Evolutionary conservation across 2,888 invertebrate genomes (phyloP).

Genomic region (Graphium colonna): DNA sequence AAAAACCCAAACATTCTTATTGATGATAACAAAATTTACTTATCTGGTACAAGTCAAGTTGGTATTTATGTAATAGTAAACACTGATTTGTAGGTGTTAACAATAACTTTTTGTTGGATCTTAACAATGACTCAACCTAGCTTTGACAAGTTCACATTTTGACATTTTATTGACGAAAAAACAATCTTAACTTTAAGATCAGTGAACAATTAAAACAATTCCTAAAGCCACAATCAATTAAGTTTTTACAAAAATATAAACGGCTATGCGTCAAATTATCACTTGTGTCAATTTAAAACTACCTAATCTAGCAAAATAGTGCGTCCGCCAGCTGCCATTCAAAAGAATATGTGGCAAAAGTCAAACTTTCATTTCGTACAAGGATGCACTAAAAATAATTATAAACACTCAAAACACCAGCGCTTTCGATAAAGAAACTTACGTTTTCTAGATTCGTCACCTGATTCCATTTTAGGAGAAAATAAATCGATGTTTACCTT

Average conservation of each 20-base stretch:
- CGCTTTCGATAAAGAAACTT: slow-evolving; percentile 41
- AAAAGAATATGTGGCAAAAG: slow-evolving; percentile 81
- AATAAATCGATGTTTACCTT: slow-evolving; percentile 81
- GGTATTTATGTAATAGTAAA: slow-evolving; percentile 38
- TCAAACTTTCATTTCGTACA: slow-evolving; percentile 80
- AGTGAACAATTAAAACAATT: slow-evolving; percentile 39
- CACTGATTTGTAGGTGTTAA: slow-evolving; percentile 39
- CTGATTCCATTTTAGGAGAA: slow-evolving; percentile 64
- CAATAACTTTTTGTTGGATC: slow-evolving; percentile 48
- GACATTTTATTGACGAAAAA: slow-evolving; percentile 71
- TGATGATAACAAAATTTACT: slow-evolving; percentile 26
- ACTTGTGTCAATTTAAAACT: slow-evolving; percentile 34
- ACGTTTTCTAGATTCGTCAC: slow-evolving; percentile 46
- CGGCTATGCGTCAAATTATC: slow-evolving; percentile 7
- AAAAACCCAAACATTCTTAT: slow-evolving; percentile 16
- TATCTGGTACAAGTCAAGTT: slow-evolving; percentile 11
- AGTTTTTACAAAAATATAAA: slow-evolving; percentile 45
- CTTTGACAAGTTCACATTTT: slow-evolving; percentile 76
- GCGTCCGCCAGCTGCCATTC: slow-evolving; percentile 79
- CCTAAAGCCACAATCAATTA: slow-evolving; percentile 29
- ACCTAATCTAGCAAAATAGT: slow-evolving; percentile 69
- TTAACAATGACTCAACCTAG: slow-evolving; percentile 76
- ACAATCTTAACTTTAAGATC: slow-evolving; percentile 56
- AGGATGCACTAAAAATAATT: slow-evolving; percentile 79
- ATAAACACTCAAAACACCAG: slow-evolving; percentile 61